Percentiles rank a stretch among this genome's conserved stretches.
These are phyloP conservation scores for Octodonta nipae DNA, from an alignment of 2,888 invertebrate genomes.

Conservation along the genomic window DNA sequence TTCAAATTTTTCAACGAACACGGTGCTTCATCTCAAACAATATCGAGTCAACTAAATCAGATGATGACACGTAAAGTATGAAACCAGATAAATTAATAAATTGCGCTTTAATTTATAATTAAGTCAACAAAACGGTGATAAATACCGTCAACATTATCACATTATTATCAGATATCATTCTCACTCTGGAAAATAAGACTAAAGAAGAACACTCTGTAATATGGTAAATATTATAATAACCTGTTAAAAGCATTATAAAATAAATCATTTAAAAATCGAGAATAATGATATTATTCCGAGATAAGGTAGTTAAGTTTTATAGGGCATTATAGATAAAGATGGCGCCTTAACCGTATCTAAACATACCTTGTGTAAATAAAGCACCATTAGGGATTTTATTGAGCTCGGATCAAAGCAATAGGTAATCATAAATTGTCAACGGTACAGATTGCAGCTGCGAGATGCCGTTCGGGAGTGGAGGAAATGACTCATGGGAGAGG, in stretches of 20 bases:
- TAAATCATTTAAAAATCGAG: conserved; percentile 18
- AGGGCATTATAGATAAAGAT: conserved; percentile 14
- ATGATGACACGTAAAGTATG: conserved; percentile 10
- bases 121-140: conserved; percentile 17
- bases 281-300: conserved; percentile 15
- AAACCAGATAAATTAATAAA: conserved; percentile 15
- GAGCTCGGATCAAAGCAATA: conserved; percentile 6
- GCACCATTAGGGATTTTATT: conserved; percentile 7
- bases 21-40: conserved; percentile 21
- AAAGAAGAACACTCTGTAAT: conserved; percentile 14
- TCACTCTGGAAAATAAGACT: conserved; percentile 15
- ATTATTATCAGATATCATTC: conserved; percentile 17
- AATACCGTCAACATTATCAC: conserved; percentile 17
- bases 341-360: conserved; percentile 15
- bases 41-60: conserved; percentile 22
- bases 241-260: conserved; percentile 18
- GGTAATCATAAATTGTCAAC: conserved; percentile 12
- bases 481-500: no score
- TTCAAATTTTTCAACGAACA: conserved; percentile 4
- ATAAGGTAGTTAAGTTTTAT: conserved; percentile 15
- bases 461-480: no score
- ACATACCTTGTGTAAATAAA: conserved; percentile 12
- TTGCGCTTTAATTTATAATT: conserved; percentile 16
- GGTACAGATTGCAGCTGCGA: no score
- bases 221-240: conserved; percentile 18